phyloP scores from a whole-genome alignment of 2,888 invertebrate genomes.

The Eupithecia subumbrata region DNA sequence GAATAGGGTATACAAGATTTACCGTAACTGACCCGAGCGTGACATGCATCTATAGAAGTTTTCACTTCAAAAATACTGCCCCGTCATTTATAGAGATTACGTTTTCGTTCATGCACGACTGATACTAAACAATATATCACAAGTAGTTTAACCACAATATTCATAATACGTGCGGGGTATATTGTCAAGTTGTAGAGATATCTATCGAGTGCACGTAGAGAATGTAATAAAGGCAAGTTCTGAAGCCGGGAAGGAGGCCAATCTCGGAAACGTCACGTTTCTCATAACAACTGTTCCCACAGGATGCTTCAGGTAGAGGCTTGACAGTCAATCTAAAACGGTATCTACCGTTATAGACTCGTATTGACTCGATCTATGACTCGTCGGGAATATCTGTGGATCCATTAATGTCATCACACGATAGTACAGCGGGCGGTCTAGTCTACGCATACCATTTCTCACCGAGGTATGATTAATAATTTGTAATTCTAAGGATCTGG shows the following conservation, averaged over 20 bases:
- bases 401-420: neutral
- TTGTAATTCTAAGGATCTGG: too few species aligned
- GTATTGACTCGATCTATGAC: neutral
- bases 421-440: neutral
- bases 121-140: neutral
- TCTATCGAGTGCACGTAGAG: neutral
- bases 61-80: neutral
- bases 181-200: neutral
- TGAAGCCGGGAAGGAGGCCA: neutral
- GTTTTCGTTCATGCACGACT: neutral
- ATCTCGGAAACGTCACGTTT: conserved; percentile 8
- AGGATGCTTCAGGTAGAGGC: neutral
- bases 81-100: too few species aligned
- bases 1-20: neutral
- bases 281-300: neutral
- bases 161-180: neutral
- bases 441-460: too few species aligned
- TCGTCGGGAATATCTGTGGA: neutral
- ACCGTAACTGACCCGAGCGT: neutral
- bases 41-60: neutral
- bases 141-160: neutral
- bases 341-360: neutral
- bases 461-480: too few species aligned
- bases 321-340: neutral
- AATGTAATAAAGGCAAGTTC: conserved; percentile 2